Evolutionary conservation across 2,888 invertebrate genomes (phyloP), one percentile per base, ranked within the genome.

Genomic region (Hypolimnas misippus): DNA sequence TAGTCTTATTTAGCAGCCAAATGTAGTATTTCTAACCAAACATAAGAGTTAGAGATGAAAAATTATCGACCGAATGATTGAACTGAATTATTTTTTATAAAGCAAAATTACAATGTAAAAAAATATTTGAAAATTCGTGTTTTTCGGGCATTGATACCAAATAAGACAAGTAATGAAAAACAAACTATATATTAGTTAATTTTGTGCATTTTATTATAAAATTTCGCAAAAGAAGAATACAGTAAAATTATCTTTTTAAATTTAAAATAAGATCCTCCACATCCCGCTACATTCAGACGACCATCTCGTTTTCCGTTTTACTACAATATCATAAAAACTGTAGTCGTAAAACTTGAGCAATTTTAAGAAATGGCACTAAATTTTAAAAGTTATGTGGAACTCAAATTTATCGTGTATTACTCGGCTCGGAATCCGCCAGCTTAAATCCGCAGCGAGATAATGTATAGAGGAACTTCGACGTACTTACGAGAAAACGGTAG

Each of bases 251-350:
- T 6, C 33, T 33, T 33, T 8, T 42, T 21, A 0, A 29, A 7
- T 49, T 49, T 12, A 1, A 29, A 49, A 49, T 29, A 29, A 25
- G 25, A 19, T 19, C 10, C 17, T 25, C 25, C 5, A 58, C 52
- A 50, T 61, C 55, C 52, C 33, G 54, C 40, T 53, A 61, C 52
- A n/a, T 44, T 51, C 51, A 40, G 38, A 59, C 55, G 44, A 54
- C 17, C 44, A 46, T 62, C 61, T 60, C 63, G 50, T 58, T 59
- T 63, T 51, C 35, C 52, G 49, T 61, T 66, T 66, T 64, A 64
- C 61, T 57, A 52, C 64, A 40, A 55, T 49, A 58, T 62, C 61
- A 51, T 64, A 66, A 63, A 67, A 69, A 67, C 62, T 64, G 66
- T 25, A 54, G 49, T 42, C 54, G 52, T 69, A 68, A 68, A 68